Base-by-base conservation (phyloP, 2,888 invertebrate genomes). In the Aphidius colemani region DNA sequence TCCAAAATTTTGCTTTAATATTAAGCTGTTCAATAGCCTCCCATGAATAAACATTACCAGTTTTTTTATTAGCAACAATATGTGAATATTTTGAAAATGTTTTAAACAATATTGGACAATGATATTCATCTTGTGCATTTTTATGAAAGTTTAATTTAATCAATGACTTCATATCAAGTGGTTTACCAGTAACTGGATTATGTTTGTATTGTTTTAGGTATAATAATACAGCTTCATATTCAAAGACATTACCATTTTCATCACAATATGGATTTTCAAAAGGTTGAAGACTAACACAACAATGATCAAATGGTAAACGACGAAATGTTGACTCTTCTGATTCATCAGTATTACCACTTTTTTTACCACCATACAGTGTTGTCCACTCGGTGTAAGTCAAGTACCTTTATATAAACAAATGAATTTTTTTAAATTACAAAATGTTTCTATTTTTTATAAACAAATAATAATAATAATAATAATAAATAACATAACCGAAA, bases 11-110 rank as follows among this genome's bases (percentile, higher is more conserved):
- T 1, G 93, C 89, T 83, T 98, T 99, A 59, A 99, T 89, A 79
- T 99, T 99, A 48, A 99, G 86, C 76, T 97, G 94, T 74, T 98
- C 96, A 49, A 98, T 88, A 0, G 98, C 97, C 87, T 99, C 98
- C 85, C 91, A 89, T 0, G 93, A 93, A 82, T 91, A 99, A 0
- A 99, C 97, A 87, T 99, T 98, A 40, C 99, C 99, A 7, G 95
- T 96, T 0, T 89, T 89, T 61, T 87, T 89, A 66, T 98, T 89
- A 0, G 95, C 93, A 30, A 95, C 95, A 80, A 99, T 95, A 76
- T 97, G 93, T 0, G 96, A 94, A 82, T 95, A 95, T 76, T 95
- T 95, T 0, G 94, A 95, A 75, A 98, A 96, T 0, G 89, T 86
- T 83, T 96, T 96, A 78, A 94, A 97, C 39, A 97, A 84, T 6